Evolutionary conservation across 2,888 invertebrate species (phyloP).

Genomic region (Perithous albicinctus): DNA sequence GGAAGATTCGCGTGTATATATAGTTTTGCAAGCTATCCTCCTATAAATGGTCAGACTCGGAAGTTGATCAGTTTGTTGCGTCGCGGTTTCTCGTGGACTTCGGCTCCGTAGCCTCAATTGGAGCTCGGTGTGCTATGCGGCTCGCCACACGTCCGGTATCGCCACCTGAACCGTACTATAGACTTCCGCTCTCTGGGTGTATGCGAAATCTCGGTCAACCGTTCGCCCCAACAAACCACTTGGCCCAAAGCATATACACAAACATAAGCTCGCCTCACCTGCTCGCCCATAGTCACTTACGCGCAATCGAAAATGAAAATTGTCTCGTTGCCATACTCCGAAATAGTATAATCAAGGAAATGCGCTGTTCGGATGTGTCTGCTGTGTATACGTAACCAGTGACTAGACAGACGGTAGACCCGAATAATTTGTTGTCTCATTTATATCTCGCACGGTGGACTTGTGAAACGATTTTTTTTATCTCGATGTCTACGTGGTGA

Average conservation of each 20-base stretch:
- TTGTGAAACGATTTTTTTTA: slow-evolving; percentile 27
- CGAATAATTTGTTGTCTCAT: slow-evolving; percentile 46
- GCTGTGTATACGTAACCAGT: slow-evolving; percentile 7
- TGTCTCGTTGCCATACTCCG: slow-evolving; percentile 12
- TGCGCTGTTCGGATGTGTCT: slow-evolving; percentile 6
- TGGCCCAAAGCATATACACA: slow-evolving; percentile 5
- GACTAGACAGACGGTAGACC: slow-evolving; percentile 43
- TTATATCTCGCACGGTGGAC: slow-evolving; percentile 39
- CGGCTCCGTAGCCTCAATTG: slow-evolving; percentile 11
- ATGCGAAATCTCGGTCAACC: slow-evolving; percentile 26
- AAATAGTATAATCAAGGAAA: slow-evolving; percentile 46
- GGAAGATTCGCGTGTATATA: slow-evolving; percentile 24
- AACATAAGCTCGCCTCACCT: slow-evolving; percentile 21
- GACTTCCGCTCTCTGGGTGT: neutral
- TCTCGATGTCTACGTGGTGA: slow-evolving; percentile 27
- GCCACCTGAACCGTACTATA: slow-evolving; percentile 51
- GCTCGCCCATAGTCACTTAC: slow-evolving; percentile 5
- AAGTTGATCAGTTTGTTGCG: slow-evolving; percentile 52
- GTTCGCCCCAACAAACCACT: neutral
- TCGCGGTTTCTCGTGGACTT: slow-evolving; percentile 29
- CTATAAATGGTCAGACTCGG: slow-evolving; percentile 63
- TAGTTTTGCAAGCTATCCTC: slow-evolving; percentile 34
- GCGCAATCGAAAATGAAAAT: neutral
- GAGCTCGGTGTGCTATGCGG: slow-evolving; percentile 39
- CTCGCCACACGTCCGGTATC: slow-evolving; percentile 44